A percentile compares a stretch with the other conserved stretches of the same genome.
phyloP scores from a whole-genome alignment of 1,140 invertebrate genomes.

The Drosophila bocki region DNA sequence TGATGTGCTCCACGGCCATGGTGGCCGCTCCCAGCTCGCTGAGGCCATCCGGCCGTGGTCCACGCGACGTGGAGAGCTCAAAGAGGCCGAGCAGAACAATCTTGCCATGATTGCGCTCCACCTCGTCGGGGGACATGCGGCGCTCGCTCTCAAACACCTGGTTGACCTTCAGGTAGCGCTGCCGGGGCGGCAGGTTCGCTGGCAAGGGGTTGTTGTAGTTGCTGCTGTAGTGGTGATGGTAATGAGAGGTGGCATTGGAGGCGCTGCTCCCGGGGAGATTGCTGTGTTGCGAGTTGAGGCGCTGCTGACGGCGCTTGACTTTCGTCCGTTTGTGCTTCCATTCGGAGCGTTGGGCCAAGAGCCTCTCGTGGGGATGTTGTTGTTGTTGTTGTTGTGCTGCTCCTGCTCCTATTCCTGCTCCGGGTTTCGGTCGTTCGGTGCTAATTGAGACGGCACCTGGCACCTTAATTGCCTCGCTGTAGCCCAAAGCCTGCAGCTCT shows the following conservation, averaged over 20 bases:
- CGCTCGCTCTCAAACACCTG: conserved; percentile 81
- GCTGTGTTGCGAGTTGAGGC: conserved; percentile 66
- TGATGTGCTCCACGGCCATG: conserved; percentile 91
- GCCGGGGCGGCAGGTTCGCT: conserved; percentile 39
- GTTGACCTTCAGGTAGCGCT: conserved; percentile 79
- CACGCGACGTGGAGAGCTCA: conserved; percentile 88
- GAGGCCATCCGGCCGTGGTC: conserved; percentile 88
- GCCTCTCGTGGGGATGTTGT: conserved; percentile 23
- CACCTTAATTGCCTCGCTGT: conserved; percentile 40
- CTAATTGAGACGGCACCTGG: conserved; percentile 42
- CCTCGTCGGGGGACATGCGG: conserved; percentile 68
- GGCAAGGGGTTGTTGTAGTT: conserved; percentile 11
- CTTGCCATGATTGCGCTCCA: conserved; percentile 77
- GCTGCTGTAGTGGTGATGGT: conserved; percentile 3
- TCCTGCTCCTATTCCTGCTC: neutral
- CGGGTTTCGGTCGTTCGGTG: neutral
- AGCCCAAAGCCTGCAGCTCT: conserved; percentile 50
- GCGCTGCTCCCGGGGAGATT: conserved; percentile 62
- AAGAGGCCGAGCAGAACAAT: conserved; percentile 91
- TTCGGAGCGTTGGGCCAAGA: conserved; percentile 21
- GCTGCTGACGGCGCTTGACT: conserved; percentile 74
- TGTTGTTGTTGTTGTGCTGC: conserved; percentile 2
- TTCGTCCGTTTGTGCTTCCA: conserved; percentile 69
- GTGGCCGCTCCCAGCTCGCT: conserved; percentile 91
- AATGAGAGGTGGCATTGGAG: conserved; percentile 30